phyloP scores from a whole-genome alignment of 2,113 vertebrate species.

The Callospermophilus lateralis region DNA sequence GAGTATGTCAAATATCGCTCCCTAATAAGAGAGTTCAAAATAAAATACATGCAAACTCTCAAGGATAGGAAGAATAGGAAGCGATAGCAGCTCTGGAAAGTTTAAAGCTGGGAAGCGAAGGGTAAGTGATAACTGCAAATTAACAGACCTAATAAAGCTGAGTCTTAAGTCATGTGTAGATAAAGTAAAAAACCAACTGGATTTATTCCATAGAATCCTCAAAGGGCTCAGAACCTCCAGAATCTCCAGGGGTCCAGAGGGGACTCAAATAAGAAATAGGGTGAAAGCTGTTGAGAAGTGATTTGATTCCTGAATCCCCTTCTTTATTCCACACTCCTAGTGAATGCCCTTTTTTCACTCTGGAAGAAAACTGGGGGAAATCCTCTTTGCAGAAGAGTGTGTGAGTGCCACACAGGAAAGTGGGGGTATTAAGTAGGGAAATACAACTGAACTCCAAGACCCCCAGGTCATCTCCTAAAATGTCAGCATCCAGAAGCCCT shows the following conservation, averaged over 20 bases:
- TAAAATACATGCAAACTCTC: not conserved
- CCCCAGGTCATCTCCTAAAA: not conserved
- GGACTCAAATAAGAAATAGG: not conserved
- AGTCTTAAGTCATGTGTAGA: not conserved
- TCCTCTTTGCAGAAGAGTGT: too few relatives aligned
- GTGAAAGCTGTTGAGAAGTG: not conserved
- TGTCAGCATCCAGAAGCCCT: not conserved
- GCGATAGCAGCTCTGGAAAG: not conserved
- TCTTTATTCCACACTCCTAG: not conserved
- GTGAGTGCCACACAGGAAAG: not conserved
- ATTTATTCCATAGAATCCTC: not conserved
- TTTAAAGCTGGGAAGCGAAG: not conserved
- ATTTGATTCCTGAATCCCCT: not conserved
- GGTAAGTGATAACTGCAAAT: not conserved
- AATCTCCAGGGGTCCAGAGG: not conserved
- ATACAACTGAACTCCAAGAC: not conserved
- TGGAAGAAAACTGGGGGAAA: not conserved
- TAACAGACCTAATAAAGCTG: not conserved
- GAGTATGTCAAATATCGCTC: not conserved
- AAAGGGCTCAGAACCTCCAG: not conserved
- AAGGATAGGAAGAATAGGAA: not conserved
- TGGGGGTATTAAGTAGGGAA: not conserved
- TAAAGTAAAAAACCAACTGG: not conserved
- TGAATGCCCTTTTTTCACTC: not conserved
- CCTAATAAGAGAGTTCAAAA: not conserved